Base-by-base conservation (phyloP, 1,140 invertebrate genomes). In the Anthonomus grandis region DNA sequence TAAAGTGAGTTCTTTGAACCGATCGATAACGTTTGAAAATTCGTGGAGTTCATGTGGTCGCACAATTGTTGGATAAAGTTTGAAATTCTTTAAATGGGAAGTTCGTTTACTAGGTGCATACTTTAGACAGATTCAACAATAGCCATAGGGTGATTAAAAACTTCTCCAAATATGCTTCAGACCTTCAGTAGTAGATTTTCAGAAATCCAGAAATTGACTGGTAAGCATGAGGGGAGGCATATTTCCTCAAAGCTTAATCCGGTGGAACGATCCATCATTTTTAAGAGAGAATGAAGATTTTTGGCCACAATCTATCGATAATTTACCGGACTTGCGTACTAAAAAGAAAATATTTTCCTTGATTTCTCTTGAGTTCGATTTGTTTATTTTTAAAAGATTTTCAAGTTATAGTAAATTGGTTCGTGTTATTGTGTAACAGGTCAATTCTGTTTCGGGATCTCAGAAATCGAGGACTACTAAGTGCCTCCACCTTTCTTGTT, bases 161-260 rank as follows among this genome's bases (percentile, higher is more conserved):
- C n/a, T n/a, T n/a, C n/a, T n/a, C n/a, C n/a, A n/a, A n/a, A n/a
- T n/a, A n/a, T n/a, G n/a, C n/a, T n/a, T n/a, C n/a, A n/a, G n/a
- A n/a, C 50, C 45, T 23, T 57, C 12, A 19, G 17, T 10, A 61
- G 56, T 37, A 27, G 53, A 10, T 37, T 57, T 13, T 18, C 53
- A 15, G 48, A 57, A 38, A 61, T 61, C 9, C 54, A 44, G 21
- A n/a, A 18, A 3, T 34, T 52, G n/a, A 52, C 54, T 2, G 10
- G 46, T n/a, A 5, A n/a, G 19, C 8, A 10, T 4, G 4, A 1
- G n/a, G n/a, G n/a, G n/a, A n/a, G n/a, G n/a, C n/a, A n/a, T n/a
- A n/a, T n/a, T n/a, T n/a, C n/a, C n/a, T 15, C 46, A 10, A 27
- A 51, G 47, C 18, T 52, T 5, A 61, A 61, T 27, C 39, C 54